Evolutionary conservation across 2,888 invertebrate genomes (phyloP).

Genomic region (Axea sp.): DNA sequence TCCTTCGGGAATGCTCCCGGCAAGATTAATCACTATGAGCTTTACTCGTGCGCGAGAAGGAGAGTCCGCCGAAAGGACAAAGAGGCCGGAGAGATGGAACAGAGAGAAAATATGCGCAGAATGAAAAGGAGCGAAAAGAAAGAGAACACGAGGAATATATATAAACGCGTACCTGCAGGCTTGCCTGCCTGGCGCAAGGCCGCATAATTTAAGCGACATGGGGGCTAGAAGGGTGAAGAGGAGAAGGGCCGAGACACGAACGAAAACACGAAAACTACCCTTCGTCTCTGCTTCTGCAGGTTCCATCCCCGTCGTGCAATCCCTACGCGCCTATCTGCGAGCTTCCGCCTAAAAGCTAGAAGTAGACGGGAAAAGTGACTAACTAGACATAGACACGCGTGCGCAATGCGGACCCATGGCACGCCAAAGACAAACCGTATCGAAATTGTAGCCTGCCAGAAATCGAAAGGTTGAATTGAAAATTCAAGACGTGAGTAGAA

Average conservation of each 20-base stretch:
- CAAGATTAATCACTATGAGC: conserved; percentile 72
- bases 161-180: conserved; percentile 42
- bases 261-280: conserved; percentile 60
- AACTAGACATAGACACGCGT: conserved; percentile 71
- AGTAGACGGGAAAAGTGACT: conserved; percentile 71
- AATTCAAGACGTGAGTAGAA: conserved; percentile 35
- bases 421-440: conserved; percentile 35
- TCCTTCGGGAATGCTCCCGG: conserved; percentile 71
- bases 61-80: conserved; percentile 14
- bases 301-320: background rate
- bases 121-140: conserved; percentile 48
- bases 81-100: conserved; percentile 8
- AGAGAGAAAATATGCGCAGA: conserved; percentile 33
- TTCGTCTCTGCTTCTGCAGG: conserved; percentile 26
- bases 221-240: conserved; percentile 14
- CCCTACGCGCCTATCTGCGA: conserved; percentile 24
- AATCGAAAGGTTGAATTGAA: conserved; percentile 36
- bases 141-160: conserved; percentile 12
- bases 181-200: conserved; percentile 56
- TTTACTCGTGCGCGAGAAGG: conserved; percentile 53
- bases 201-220: conserved; percentile 59
- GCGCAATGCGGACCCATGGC: conserved; percentile 51
- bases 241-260: conserved; percentile 35
- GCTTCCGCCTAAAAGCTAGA: conserved; percentile 59
- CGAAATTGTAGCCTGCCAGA: conserved; percentile 42